phyloP scores from a whole-genome alignment of 2,888 invertebrate genomes.

The Synergus japonicus region DNA sequence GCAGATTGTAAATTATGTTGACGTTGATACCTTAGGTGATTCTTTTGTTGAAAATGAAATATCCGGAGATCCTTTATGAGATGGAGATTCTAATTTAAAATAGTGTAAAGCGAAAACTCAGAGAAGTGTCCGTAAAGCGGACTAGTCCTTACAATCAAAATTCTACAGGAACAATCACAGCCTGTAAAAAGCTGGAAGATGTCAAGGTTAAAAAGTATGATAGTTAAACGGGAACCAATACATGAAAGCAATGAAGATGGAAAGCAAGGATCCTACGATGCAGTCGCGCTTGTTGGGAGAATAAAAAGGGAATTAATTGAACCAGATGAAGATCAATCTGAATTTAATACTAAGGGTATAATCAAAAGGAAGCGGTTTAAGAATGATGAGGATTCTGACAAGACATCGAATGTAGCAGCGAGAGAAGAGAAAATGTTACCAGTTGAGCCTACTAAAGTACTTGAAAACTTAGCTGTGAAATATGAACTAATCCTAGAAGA shows the following conservation, averaged over 20 bases:
- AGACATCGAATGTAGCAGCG: background rate
- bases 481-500: background rate
- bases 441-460: background rate
- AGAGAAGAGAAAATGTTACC: background rate
- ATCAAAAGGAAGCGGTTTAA: background rate
- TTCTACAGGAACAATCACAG: background rate
- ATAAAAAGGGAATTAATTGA: background rate
- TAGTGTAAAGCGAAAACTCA: background rate
- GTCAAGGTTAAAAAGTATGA: background rate
- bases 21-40: background rate
- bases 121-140: background rate
- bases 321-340: background rate
- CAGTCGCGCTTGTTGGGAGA: background rate
- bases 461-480: background rate
- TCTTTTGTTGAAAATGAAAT: background rate
- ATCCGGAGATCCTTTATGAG: background rate
- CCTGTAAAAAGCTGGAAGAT: background rate
- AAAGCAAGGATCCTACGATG: background rate
- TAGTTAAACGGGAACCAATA: background rate
- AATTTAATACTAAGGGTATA: background rate
- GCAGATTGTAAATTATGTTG: background rate
- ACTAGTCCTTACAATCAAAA: background rate
- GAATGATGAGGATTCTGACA: background rate
- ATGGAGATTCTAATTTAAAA: too few species aligned
- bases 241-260: background rate